Evolutionary conservation across 2,113 vertebrate genomes (phyloP).

Genomic region (Clupea harengus): DNA sequence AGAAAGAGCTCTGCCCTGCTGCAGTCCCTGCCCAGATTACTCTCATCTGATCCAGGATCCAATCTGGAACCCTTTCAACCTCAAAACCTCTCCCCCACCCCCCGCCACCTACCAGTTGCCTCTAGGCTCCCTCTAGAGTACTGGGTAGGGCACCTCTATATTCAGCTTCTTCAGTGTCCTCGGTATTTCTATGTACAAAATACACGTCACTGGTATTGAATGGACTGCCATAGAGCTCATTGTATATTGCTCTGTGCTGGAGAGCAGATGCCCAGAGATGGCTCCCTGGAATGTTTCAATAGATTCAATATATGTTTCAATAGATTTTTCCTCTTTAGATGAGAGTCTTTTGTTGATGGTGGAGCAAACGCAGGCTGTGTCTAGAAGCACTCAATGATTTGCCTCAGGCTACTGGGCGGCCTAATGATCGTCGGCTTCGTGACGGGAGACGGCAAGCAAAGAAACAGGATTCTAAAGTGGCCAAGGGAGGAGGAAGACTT

Average conservation of each 20-base stretch:
- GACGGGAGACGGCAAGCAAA: background rate
- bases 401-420: background rate
- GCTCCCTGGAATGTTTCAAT: no score
- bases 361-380: background rate
- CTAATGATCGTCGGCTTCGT: background rate
- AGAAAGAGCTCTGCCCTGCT: background rate
- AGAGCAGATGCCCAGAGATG: no score
- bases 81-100: background rate
- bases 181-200: background rate
- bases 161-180: background rate
- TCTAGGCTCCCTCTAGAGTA: background rate
- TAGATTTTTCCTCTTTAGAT: no score
- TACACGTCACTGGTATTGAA: background rate
- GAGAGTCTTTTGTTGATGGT: no score
- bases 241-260: background rate
- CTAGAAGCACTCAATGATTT: background rate
- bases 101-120: background rate
- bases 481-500: background rate
- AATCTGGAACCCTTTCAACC: conserved; percentile 13
- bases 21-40: background rate
- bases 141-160: background rate
- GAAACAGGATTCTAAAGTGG: background rate
- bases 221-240: no score
- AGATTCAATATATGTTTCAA: no score
- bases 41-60: conserved; percentile 13